These are phyloP conservation scores for Clupea harengus DNA, from an alignment of 2,113 vertebrate genomes.

Conservation along the genomic window DNA sequence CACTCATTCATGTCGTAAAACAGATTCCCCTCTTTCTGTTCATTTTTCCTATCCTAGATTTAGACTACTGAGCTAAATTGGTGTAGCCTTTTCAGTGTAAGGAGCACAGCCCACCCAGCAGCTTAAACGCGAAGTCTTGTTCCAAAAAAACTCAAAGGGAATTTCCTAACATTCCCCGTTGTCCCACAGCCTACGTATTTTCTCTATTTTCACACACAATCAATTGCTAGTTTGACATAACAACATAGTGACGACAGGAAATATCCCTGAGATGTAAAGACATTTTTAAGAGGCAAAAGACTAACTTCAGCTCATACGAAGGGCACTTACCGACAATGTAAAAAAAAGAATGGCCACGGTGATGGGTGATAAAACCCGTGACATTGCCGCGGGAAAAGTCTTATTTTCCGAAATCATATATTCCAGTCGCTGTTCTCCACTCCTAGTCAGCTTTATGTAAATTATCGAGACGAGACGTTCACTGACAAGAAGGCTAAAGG, in stretches of 20 bases:
- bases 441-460: background rate
- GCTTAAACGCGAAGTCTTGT: too few relatives aligned
- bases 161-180: too few relatives aligned
- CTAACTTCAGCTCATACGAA: background rate
- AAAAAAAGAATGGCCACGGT: background rate
- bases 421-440: background rate
- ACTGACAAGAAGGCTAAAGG: background rate
- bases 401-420: background rate
- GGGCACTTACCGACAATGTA: background rate
- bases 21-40: too few relatives aligned
- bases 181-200: too few relatives aligned
- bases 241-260: background rate
- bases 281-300: background rate
- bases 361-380: constrained; percentile 1
- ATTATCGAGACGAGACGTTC: background rate
- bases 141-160: too few relatives aligned
- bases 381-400: background rate
- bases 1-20: too few relatives aligned
- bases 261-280: background rate
- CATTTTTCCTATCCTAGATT: too few relatives aligned
- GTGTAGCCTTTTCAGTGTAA: too few relatives aligned
- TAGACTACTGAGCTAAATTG: too few relatives aligned
- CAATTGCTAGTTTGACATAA: background rate
- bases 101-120: too few relatives aligned
- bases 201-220: background rate